phyloP scores from a whole-genome alignment of 2,888 invertebrate species.

The Formica aserva region DNA sequence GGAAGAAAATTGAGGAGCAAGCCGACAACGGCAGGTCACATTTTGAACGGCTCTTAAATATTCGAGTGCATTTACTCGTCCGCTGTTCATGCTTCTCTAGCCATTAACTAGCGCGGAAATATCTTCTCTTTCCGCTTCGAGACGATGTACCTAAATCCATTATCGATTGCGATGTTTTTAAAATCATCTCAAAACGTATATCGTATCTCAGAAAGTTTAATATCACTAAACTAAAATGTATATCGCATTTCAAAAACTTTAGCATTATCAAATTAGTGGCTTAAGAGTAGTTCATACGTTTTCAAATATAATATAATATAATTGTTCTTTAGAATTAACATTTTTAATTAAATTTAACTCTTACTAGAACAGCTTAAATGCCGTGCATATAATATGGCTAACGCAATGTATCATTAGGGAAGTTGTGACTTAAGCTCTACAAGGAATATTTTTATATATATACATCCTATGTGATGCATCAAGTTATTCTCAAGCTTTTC shows the following conservation, averaged over 20 bases:
- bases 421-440: background rate
- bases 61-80: slow-evolving; percentile 48
- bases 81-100: slow-evolving; percentile 36
- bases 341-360: background rate
- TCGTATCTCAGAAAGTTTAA: background rate
- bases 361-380: background rate
- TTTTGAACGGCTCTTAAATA: slow-evolving; percentile 49
- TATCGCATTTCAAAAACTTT: background rate
- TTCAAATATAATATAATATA: background rate
- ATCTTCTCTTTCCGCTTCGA: slow-evolving; percentile 30
- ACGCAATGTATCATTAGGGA: background rate
- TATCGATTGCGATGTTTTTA: slow-evolving; percentile 26
- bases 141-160: slow-evolving; percentile 38
- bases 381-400: background rate
- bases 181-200: slow-evolving; percentile 15
- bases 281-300: background rate
- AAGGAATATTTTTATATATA: background rate
- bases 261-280: background rate
- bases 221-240: background rate
- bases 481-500: background rate
- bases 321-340: background rate
- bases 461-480: background rate
- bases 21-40: slow-evolving; percentile 7
- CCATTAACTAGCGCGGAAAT: slow-evolving; percentile 40
- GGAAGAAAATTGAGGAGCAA: slow-evolving; percentile 37